Base-by-base conservation (phyloP, 2,888 invertebrate genomes). In the Altica lythri region DNA sequence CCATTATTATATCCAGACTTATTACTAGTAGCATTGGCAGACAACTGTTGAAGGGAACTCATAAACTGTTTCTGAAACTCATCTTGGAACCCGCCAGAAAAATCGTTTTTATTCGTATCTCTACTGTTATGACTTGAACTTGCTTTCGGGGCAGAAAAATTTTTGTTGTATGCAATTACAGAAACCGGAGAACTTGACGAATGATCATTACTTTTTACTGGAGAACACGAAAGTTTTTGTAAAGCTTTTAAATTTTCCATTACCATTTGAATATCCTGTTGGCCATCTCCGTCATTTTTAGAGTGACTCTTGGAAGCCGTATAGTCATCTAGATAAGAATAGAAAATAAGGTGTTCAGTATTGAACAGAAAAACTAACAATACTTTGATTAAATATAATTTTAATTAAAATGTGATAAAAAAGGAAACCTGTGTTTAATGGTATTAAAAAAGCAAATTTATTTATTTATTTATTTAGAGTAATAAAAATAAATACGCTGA, bases 171-270 rank as follows among this genome's bases (percentile, higher is more conserved):
- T 2, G 75, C 71, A 37, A 76, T 77, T 25, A 77, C 76, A 14
- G 75, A 75, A 19, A 75, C 75, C 2, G 75, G 73, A 1, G 73
- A 72, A 55, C 72, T 69, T 1, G 67, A 66, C 6, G 68, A 63
- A n/a, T 66, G 68, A 25, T 67, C 71, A n/a, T 62, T 56, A 10
- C 64, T 56, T 55, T 72, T 72, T 2, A 69, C 66, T 0, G 75
- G 74, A 8, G 73, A 73, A 32, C 55, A 53, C 0, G 75, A 72
- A 62, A 76, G 61, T 57, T 77, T 78, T 60, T 79, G 78, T 34
- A 80, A 67, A 38, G 75, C 78, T 61, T 78, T 78, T 32, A 80
- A 67, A 50, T 76, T 75, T 54, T 77, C 78, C 75, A 78, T 78
- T 13, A 79, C 77, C 65, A 77, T 77, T 53, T 75, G 76, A 34